Evolutionary conservation across 2,113 vertebrate genomes (phyloP).

Genomic region (Taxidea taxus): DNA sequence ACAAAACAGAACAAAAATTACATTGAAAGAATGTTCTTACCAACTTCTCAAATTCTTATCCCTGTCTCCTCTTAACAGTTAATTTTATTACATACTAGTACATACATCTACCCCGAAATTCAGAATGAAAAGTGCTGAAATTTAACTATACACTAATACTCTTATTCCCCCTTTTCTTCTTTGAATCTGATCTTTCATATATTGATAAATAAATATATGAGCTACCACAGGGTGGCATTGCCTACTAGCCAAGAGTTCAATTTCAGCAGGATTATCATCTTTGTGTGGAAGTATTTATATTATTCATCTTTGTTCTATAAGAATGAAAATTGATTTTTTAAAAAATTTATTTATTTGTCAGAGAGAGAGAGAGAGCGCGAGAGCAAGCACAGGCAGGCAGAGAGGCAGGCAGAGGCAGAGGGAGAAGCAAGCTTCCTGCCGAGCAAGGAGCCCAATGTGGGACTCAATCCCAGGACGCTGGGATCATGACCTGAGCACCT

Average conservation of each 20-base stretch:
- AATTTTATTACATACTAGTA: background rate
- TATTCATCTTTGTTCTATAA: background rate
- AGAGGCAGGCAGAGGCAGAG: too few relatives aligned
- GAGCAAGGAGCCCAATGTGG: too few relatives aligned
- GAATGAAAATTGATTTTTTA: background rate
- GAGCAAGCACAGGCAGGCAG: too few relatives aligned
- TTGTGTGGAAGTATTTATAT: background rate
- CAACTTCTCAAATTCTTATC: background rate
- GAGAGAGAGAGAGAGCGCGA: too few relatives aligned
- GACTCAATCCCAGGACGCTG: too few relatives aligned
- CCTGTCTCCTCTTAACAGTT: background rate
- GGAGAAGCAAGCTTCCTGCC: too few relatives aligned
- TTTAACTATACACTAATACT: background rate
- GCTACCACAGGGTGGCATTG: slow-evolving; percentile 19
- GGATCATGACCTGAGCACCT: too few relatives aligned
- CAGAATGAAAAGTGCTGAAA: background rate
- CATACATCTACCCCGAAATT: background rate
- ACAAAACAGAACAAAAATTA: background rate
- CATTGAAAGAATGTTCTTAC: background rate
- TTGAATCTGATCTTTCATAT: background rate
- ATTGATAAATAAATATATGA: background rate
- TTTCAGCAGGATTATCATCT: slow-evolving; percentile 3
- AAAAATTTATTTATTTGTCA: too few relatives aligned
- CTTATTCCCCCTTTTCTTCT: background rate
- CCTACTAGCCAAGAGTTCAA: slow-evolving; percentile 10